These are phyloP conservation scores for Leguminivora glycinivorella DNA, from an alignment of 1,140 invertebrate species.

Conservation along the genomic window DNA sequence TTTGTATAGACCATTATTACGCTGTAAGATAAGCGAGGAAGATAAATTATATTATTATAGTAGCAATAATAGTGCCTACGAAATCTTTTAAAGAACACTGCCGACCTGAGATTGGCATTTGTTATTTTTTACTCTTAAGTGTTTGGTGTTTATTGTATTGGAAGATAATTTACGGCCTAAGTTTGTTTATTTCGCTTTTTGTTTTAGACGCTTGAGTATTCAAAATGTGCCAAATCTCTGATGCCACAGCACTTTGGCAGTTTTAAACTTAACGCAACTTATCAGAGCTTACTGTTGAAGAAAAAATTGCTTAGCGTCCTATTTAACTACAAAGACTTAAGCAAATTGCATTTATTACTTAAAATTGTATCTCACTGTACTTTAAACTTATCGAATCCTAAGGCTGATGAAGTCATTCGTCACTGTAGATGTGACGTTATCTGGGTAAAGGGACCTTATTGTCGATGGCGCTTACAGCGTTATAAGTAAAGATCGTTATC, in stretches of 20 bases:
- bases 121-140: slow-evolving; percentile 73
- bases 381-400: slow-evolving; percentile 14
- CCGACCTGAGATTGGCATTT: slow-evolving; percentile 58
- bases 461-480: too few relatives aligned
- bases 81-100: slow-evolving; percentile 70
- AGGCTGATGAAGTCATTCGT: slow-evolving; percentile 9
- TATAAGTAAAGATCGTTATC: too few relatives aligned
- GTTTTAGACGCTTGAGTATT: slow-evolving; percentile 37
- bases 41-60: slow-evolving; percentile 72
- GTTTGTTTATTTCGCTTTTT: slow-evolving; percentile 54
- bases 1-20: slow-evolving; percentile 70
- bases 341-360: slow-evolving; percentile 48
- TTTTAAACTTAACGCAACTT: slow-evolving; percentile 52
- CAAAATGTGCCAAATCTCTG: slow-evolving; percentile 61
- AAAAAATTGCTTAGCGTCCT: slow-evolving; percentile 42
- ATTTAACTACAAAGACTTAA: slow-evolving; percentile 43
- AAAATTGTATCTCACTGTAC: slow-evolving; percentile 22
- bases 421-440: too few relatives aligned
- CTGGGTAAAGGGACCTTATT: too few relatives aligned
- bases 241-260: slow-evolving; percentile 55
- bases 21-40: slow-evolving; percentile 71
- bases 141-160: slow-evolving; percentile 67
- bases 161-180: slow-evolving; percentile 56
- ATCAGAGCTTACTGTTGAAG: slow-evolving; percentile 60
- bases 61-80: slow-evolving; percentile 78